Evolutionary conservation across 23 tunicate species (phyloP), one percentile per base, ranked within the genome.

Genomic region (Styela plicata): DNA sequence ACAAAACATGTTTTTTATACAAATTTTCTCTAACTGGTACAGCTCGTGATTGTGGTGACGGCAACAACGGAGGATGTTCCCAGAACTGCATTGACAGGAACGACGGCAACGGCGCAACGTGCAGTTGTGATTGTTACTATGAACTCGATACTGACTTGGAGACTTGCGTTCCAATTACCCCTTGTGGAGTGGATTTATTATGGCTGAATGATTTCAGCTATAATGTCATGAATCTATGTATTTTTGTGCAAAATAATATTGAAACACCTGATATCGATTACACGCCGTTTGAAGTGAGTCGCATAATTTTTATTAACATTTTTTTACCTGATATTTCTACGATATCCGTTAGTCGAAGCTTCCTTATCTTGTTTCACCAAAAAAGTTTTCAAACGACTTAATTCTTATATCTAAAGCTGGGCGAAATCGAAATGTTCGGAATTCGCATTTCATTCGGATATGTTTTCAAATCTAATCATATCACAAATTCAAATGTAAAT

Each of bases 61-160:
- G 23, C 36, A 53, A 76, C 53, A 76, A 76, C 0, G 81, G 81
- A 36, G 81, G 81, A 23, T 76, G 81, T 29, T 23, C 25, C 29
- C 66, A 76, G 10, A 35, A 76, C 81, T 76, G 81, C 66, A 76
- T 76, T 36, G 81, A 76, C 44, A 53, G 81, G 66, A 29, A 65
- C 31, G 81, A 76, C 27, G 53, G 64, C 10, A 76, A 27, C 65
- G 81, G 27, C 0, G 26, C 28, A 20, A 21, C 21, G 52, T 76
- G 81, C 27, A 1, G 81, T 44, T 76, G 81, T 0, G 63, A 25
- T 18, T 76, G 81, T 53, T 76, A 76, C 31, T 76, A 44, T 57
- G 24, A 76, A 53, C 81, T 76, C 5, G 81, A 24, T 24, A 24
- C 70, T 5, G 81, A 76, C 24, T 32, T 5, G 30, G 1, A 1